These are phyloP conservation scores for Drosophila longiperda DNA, from an alignment of 2,888 invertebrate genomes.

Conservation along the genomic window DNA sequence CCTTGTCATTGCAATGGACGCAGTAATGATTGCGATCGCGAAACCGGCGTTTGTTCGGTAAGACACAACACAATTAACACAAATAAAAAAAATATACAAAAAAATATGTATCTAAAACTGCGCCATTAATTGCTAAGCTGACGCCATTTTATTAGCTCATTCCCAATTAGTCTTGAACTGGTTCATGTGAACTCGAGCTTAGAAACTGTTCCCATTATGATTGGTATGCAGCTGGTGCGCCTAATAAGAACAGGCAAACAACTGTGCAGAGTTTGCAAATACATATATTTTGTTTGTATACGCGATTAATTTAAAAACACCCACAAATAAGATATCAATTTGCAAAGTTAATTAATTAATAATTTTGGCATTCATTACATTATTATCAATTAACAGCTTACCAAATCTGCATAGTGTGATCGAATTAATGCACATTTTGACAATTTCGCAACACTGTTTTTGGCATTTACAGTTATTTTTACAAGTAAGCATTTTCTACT, in stretches of 20 bases:
- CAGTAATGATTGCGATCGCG: constrained; percentile 91
- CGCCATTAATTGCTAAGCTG: background rate
- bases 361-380: background rate
- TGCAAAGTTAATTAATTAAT: background rate
- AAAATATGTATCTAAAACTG: background rate
- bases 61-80: constrained; percentile 64
- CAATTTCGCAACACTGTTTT: constrained; percentile 3
- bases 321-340: background rate
- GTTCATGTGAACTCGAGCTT: background rate
- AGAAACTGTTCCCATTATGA: background rate
- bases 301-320: background rate
- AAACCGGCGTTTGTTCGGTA: constrained; percentile 94
- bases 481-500: constrained; percentile 38
- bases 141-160: background rate
- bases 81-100: background rate
- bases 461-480: background rate
- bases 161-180: background rate
- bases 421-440: background rate
- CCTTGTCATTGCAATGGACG: constrained; percentile 93
- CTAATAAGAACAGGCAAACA: background rate
- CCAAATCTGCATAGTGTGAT: background rate
- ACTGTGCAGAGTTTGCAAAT: background rate
- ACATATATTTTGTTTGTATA: background rate
- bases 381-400: background rate
- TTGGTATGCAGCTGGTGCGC: constrained; percentile 1